These are phyloP conservation scores for Phytoseiulus persimilis DNA, from an alignment of 2,888 invertebrate species.

Conservation along the genomic window DNA sequence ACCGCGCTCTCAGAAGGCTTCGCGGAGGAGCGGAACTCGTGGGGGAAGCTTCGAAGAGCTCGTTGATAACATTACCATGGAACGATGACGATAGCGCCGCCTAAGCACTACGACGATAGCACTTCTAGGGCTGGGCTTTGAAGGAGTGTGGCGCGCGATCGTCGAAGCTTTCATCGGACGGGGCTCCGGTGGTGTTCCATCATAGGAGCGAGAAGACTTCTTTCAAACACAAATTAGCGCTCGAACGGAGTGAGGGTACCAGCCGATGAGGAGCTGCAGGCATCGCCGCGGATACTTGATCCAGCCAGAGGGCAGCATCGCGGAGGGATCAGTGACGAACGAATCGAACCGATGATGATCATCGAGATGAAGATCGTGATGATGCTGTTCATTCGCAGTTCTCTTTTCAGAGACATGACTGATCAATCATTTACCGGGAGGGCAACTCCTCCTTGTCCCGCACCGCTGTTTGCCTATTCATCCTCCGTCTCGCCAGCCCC, in stretches of 20 bases:
- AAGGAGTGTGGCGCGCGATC: neutral
- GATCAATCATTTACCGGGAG: neutral
- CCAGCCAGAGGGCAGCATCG: neutral
- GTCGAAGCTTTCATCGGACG: neutral
- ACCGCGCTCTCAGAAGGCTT: too few species aligned
- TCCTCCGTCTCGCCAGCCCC: neutral
- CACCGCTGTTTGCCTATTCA: neutral
- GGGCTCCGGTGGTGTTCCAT: neutral
- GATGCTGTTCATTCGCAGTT: neutral
- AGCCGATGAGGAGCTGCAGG: neutral
- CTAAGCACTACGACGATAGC: neutral
- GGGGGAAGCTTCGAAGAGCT: neutral
- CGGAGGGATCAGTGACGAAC: neutral
- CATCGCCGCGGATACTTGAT: neutral
- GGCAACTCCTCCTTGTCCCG: neutral
- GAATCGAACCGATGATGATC: neutral
- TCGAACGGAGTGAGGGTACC: neutral
- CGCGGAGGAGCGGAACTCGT: neutral
- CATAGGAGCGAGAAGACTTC: neutral
- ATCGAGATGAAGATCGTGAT: neutral
- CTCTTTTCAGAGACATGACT: neutral
- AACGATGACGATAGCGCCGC: neutral
- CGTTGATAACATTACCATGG: neutral
- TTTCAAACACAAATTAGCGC: conserved; percentile 5
- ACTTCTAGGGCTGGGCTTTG: neutral